phyloP scores from a whole-genome alignment of 2,888 invertebrate species.

The Tridacna gigas region DNA sequence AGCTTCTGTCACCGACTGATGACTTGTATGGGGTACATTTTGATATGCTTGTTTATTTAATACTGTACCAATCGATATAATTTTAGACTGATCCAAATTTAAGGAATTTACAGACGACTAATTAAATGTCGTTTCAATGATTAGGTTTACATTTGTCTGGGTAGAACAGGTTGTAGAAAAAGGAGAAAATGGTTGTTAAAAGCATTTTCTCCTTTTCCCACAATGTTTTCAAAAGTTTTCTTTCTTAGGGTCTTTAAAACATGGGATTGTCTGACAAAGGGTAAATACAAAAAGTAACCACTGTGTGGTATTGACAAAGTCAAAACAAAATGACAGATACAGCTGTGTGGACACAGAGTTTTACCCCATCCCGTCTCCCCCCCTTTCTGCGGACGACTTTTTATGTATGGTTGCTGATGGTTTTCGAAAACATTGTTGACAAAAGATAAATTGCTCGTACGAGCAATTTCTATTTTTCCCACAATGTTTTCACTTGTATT shows the following conservation, averaged over 20 bases:
- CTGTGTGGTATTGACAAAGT: too few relatives aligned
- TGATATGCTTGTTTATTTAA: not conserved
- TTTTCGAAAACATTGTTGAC: too few relatives aligned
- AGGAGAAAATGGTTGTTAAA: slow-evolving; percentile 6
- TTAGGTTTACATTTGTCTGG: not conserved
- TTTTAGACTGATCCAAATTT: not conserved
- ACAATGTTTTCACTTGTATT: not conserved
- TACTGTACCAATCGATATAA: not conserved
- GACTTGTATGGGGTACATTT: too few relatives aligned
- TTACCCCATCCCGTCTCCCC: too few relatives aligned
- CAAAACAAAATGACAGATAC: too few relatives aligned
- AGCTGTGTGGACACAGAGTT: too few relatives aligned
- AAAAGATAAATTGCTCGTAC: too few relatives aligned
- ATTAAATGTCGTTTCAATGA: not conserved
- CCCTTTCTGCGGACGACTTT: too few relatives aligned
- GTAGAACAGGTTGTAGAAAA: not conserved
- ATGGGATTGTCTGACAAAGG: not conserved
- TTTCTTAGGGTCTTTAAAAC: not conserved
- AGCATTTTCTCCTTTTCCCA: not conserved
- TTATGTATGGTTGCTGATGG: too few relatives aligned
- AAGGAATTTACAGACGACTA: not conserved
- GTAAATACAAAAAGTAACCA: too few relatives aligned
- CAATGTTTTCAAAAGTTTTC: not conserved
- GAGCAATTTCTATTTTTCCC: not conserved
- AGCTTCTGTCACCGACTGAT: too few relatives aligned